Evolutionary conservation across 2,888 invertebrate genomes (phyloP).

Genomic region (Platycheirus albimanus): DNA sequence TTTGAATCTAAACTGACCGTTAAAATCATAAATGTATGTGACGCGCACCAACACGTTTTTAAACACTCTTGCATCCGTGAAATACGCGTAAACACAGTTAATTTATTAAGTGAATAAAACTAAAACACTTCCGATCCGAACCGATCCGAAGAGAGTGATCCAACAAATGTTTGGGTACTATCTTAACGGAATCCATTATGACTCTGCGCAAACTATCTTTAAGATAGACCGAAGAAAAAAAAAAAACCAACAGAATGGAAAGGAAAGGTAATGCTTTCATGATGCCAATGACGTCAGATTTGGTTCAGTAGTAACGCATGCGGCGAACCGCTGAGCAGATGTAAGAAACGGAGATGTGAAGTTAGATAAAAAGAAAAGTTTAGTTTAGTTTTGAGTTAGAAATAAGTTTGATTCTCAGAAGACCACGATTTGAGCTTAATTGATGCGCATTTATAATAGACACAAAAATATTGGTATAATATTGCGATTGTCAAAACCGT

Average conservation of each 20-base stretch:
- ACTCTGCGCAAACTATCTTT: slow-evolving; percentile 79
- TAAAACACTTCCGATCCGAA: slow-evolving; percentile 46
- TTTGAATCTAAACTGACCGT: neutral
- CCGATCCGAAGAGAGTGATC: slow-evolving; percentile 53
- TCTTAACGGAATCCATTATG: slow-evolving; percentile 77
- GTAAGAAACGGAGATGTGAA: neutral
- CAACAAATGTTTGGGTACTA: slow-evolving; percentile 49
- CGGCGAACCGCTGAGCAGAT: slow-evolving; percentile 37
- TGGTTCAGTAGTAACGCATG: slow-evolving; percentile 24
- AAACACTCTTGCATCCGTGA: neutral
- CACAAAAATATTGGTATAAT: too few relatives aligned
- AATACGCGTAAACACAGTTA: neutral
- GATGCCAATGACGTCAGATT: slow-evolving; percentile 56
- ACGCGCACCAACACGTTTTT: neutral
- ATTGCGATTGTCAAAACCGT: too few relatives aligned
- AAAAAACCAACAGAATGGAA: slow-evolving; percentile 54
- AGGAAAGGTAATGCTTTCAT: slow-evolving; percentile 61
- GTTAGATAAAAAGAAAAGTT: slow-evolving; percentile 13
- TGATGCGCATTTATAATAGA: too few relatives aligned
- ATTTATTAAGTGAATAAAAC: neutral
- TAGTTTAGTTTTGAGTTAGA: slow-evolving; percentile 10
- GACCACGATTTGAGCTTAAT: too few relatives aligned
- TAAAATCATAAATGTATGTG: neutral
- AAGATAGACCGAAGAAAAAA: too few relatives aligned
- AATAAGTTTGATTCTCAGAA: too few relatives aligned